These are phyloP conservation scores for Whitmania pigra DNA, from an alignment of 1,140 invertebrate genomes.

Conservation along the genomic window DNA sequence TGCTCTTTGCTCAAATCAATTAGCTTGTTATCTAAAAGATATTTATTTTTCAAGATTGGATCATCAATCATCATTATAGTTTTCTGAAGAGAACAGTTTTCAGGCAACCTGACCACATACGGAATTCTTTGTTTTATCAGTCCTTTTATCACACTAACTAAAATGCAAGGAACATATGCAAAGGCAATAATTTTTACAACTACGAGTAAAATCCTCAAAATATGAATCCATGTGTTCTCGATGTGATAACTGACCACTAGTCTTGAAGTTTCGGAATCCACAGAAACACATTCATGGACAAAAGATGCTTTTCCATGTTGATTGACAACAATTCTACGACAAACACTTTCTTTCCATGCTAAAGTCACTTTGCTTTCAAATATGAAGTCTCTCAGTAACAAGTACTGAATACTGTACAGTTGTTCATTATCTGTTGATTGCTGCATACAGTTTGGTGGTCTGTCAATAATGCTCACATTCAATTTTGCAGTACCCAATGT, in stretches of 20 bases:
- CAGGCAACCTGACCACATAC: conserved; percentile 24
- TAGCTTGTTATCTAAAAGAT: conserved; percentile 13
- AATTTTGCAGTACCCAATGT: conserved; percentile 22
- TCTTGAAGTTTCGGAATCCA: conserved; percentile 18
- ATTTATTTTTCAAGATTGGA: background rate
- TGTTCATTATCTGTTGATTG: conserved; percentile 28
- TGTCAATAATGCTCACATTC: conserved; percentile 29
- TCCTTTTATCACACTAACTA: conserved; percentile 12
- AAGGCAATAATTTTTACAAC: background rate
- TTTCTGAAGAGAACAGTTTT: conserved; percentile 21
- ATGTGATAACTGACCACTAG: background rate
- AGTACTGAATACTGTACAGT: conserved; percentile 28
- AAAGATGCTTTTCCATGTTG: conserved; percentile 31
- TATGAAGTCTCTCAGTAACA: conserved; percentile 31
- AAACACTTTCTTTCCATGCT: conserved; percentile 27
- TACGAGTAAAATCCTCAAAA: background rate
- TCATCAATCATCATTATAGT: conserved; percentile 12
- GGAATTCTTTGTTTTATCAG: background rate
- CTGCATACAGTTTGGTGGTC: conserved; percentile 33
- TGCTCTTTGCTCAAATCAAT: conserved; percentile 14
- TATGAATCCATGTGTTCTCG: background rate
- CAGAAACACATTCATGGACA: conserved; percentile 33
- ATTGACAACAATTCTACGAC: conserved; percentile 34
- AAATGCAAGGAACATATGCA: background rate
- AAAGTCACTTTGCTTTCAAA: conserved; percentile 21